Conservation (phyloP, 1,140 invertebrate genomes). For the Araneus ventricosus region DNA sequence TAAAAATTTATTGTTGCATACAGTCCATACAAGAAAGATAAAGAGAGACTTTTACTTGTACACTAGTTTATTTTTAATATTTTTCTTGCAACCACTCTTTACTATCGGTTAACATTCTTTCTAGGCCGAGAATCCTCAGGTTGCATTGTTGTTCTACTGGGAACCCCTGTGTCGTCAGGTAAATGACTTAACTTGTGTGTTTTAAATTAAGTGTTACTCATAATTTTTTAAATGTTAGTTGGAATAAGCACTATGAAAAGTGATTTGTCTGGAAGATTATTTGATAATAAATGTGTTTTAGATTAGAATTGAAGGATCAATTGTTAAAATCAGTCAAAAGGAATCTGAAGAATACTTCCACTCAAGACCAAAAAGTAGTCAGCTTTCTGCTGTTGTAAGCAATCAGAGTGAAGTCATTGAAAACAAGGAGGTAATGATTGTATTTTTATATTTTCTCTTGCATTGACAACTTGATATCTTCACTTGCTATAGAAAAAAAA, state of each 20-base stretch:
- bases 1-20: too few relatives aligned
- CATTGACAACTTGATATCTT: too few relatives aligned
- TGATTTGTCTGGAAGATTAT: too few relatives aligned
- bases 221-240: too few relatives aligned
- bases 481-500: too few relatives aligned
- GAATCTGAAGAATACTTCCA: constrained; percentile 94
- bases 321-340: constrained; percentile 86
- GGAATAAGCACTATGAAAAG: too few relatives aligned
- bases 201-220: too few relatives aligned
- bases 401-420: constrained; percentile 90
- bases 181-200: constrained; percentile 76
- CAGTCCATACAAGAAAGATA: too few relatives aligned
- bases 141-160: constrained; percentile 95
- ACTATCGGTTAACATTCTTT: constrained; percentile 44
- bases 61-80: too few relatives aligned
- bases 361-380: constrained; percentile 89
- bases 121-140: constrained; percentile 90
- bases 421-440: constrained; percentile 83
- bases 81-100: too few relatives aligned
- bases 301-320: constrained; percentile 93
- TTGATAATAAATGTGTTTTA: constrained; percentile 76
- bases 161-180: constrained; percentile 88
- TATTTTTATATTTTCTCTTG: too few relatives aligned
- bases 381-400: constrained; percentile 91
- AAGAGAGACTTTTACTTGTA: too few relatives aligned